These are phyloP conservation scores for Heliothis peltigera DNA, from an alignment of 2,888 invertebrate species.

Conservation along the genomic window DNA sequence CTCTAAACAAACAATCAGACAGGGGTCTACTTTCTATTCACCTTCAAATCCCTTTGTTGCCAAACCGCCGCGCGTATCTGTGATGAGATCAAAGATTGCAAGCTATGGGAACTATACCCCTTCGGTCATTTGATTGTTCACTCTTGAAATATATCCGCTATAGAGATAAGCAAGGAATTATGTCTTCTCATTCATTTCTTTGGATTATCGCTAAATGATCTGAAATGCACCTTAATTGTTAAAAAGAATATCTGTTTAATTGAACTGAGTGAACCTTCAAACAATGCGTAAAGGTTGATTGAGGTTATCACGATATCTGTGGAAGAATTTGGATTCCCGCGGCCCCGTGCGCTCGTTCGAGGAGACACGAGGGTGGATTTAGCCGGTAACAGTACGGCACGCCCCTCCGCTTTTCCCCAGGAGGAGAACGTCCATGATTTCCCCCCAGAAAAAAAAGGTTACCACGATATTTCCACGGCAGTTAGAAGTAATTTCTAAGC, in stretches of 20 bases:
- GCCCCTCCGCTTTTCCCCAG: no score
- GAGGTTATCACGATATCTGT: neutral
- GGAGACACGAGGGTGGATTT: no score
- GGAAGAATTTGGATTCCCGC: no score
- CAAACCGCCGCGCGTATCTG: conserved; percentile 55
- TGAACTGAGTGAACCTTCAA: neutral
- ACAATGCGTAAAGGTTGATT: neutral
- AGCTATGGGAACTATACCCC: conserved; percentile 60
- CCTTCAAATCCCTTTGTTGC: conserved; percentile 63
- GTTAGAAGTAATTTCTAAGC: no score
- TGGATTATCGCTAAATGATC: conserved; percentile 26
- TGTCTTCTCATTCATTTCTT: conserved; percentile 21
- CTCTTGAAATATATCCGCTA: conserved; percentile 44
- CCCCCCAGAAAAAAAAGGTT: no score
- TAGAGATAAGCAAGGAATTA: conserved; percentile 30
- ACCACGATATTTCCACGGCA: neutral
- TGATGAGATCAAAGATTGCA: conserved; percentile 65
- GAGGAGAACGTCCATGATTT: no score
- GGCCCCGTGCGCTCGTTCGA: no score
- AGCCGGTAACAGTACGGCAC: no score
- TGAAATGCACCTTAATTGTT: conserved; percentile 1
- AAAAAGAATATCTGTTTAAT: conserved; percentile 1
- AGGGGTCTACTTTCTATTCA: conserved; percentile 46
- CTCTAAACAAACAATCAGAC: conserved; percentile 35
- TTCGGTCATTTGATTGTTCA: conserved; percentile 50